Base-by-base conservation (phyloP, 2,888 invertebrate genomes). In the Chelonus formosanus region DNA sequence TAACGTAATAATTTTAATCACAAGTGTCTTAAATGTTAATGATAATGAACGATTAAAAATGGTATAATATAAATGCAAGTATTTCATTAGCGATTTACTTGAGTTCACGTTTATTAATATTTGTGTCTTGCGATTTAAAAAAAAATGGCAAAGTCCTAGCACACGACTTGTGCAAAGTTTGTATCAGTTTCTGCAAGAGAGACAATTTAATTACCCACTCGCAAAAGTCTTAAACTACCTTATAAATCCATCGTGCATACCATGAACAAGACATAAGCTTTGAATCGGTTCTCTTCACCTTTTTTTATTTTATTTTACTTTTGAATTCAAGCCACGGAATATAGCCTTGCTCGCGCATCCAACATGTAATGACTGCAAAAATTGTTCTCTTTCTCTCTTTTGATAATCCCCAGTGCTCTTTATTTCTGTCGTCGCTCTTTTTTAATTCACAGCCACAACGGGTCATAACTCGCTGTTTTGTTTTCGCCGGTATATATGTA, bases 371-470 rank as follows among this genome's bases (percentile, higher is more conserved):
- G 20, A 20, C 20, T 52, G 3, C n/a, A 52, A 4, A 7, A 5
- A 32, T 6, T 31, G n/a, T 10, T 31, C 7, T 50, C 7, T 53
- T 53, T n/a, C 59, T 59, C 53, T 31, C 48, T 10, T 10, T 31
- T 67, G 65, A 74, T 74, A 72, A 73, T 76, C 76, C 36, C 59
- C 54, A 32, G 50, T 48, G 54, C 64, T 56, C 63, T 64, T 53
- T 35, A 62, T 76, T 71, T 74, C 73, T 71, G 75, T 79, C 78
- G 78, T 67, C 78, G 78, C 78, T 74, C 71, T 71, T 66, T 67
- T 74, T 81, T 81, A 81, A 82, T 82, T 82, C 82, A 80, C 80
- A 79, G 78, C 78, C 78, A 60, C 72, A 68, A 70, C 72, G 70
- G 73, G 71, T 73, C 79, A 80, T 82, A 82, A 82, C 79, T 82